Conservation (phyloP, 2,888 invertebrate species). For the Stictocephala bisonia region DNA sequence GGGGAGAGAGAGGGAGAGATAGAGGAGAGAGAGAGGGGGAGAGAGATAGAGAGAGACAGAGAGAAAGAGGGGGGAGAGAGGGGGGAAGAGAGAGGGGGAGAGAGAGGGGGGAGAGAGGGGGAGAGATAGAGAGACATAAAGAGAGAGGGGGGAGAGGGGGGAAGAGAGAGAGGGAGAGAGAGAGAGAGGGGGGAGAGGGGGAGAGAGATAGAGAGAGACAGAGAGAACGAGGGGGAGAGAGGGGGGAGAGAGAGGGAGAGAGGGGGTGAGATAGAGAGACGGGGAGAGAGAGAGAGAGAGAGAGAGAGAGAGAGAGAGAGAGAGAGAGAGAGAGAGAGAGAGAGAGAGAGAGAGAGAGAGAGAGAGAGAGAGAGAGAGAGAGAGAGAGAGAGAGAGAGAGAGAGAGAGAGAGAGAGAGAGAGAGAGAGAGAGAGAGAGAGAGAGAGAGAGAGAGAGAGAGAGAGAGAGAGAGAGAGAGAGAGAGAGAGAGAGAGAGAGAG, state of each 20-base stretch:
- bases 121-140: too few relatives aligned
- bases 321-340: not conserved
- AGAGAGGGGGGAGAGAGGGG: not conserved
- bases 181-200: not conserved
- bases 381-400: not conserved
- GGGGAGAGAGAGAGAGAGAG: too few relatives aligned
- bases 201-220: too few relatives aligned
- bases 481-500: too few relatives aligned
- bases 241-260: not conserved
- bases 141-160: not conserved
- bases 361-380: not conserved
- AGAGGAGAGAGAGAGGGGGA: not conserved
- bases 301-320: not conserved
- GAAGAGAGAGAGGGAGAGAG: not conserved
- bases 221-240: slow-evolving; percentile 1
- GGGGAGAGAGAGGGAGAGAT: too few relatives aligned
- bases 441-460: too few relatives aligned
- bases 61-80: too few relatives aligned
- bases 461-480: too few relatives aligned
- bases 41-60: too few relatives aligned
- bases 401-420: too few relatives aligned
- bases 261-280: too few relatives aligned
- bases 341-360: not conserved
- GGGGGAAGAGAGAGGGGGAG: not conserved
- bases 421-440: too few relatives aligned